These are phyloP conservation scores for Dryobota labecula DNA, from an alignment of 2,888 invertebrate species.

Conservation along the genomic window DNA sequence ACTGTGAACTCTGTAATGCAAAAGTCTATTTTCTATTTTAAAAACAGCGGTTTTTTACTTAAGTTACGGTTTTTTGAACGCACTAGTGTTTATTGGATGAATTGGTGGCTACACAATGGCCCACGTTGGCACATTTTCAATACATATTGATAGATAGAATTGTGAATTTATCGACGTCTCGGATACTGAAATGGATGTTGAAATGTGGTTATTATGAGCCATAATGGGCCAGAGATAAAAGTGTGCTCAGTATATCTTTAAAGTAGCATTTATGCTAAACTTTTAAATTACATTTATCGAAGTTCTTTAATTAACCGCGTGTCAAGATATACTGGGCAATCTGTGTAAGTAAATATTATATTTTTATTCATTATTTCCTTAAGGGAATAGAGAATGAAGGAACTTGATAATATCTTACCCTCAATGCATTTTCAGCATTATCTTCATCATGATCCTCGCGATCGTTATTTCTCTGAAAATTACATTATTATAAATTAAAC, in stretches of 20 bases:
- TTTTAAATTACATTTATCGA: background rate
- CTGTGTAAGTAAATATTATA: background rate
- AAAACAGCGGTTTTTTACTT: constrained; percentile 7
- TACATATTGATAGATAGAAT: constrained; percentile 14
- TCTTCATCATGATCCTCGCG: constrained; percentile 38
- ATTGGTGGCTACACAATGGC: constrained; percentile 5
- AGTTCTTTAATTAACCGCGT: background rate
- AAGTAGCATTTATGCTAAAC: background rate
- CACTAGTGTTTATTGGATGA: constrained; percentile 6
- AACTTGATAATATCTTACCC: constrained; percentile 49
- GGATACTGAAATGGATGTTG: constrained; percentile 47
- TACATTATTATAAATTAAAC: background rate
- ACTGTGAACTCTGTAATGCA: constrained; percentile 61
- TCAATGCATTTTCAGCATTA: constrained; percentile 23
- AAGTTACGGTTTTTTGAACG: constrained; percentile 37
- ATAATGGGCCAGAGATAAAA: background rate
- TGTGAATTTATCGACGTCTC: constrained; percentile 26
- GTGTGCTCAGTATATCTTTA: constrained; percentile 4
- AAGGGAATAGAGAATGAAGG: constrained; percentile 18
- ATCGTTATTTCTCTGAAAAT: constrained; percentile 33
- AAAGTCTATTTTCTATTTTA: constrained; percentile 41
- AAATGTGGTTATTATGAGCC: constrained; percentile 5
- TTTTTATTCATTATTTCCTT: background rate
- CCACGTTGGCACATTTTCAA: constrained; percentile 18
- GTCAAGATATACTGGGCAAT: constrained; percentile 11